Base-by-base conservation (phyloP, 2,888 invertebrate species). In the Conops quadrifasciatus region DNA sequence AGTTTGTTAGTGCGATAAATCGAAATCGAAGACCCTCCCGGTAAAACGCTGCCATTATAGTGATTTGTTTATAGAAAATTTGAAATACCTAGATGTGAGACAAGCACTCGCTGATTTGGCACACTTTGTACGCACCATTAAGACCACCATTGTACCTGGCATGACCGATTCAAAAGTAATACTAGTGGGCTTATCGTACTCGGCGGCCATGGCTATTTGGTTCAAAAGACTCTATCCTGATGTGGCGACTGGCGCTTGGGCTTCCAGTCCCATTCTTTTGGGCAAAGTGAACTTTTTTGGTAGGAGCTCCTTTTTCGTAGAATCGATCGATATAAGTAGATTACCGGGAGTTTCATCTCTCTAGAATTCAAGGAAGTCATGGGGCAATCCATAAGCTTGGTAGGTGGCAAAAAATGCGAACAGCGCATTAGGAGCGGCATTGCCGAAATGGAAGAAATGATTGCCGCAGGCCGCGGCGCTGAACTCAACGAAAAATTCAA, bases 51-150 rank as follows among this genome's bases (percentile, higher is more conserved):
- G 13, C 11, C 43, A 36, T 82, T 82, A 1, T 81, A 91, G 90
- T 0, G 84, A 89, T 64, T 87, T 89, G 71, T 87, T 87, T 30
- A 82, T 88, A 0, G 87, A 88, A 75, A 91, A 89, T 78, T 82
- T 92, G 11, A 87, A 89, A 64, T 91, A 89, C 78, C 81, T 92
- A 21, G 89, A 87, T 81, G 89, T 90, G 0, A 90, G 89, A 67
- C 91, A 91, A 79, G 90, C 91, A 0, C 80, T 92, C n/a, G 91
- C 90, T 0, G 92, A 92, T 79, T 84, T 91, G 16, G 91, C 91
- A 0, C 87, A 89, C 79, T 91, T 91, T 76, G 91, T 92, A 71
- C 80, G 82, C n/a, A 84, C 87, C 3, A 80, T 88, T 72, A 88
- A 87, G 77, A 78, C 81, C 30, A 78, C 75, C 2, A 78, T 81